These are phyloP conservation scores for Meleagris gallopavo DNA, from an alignment of 2,113 vertebrate species.

Conservation along the genomic window DNA sequence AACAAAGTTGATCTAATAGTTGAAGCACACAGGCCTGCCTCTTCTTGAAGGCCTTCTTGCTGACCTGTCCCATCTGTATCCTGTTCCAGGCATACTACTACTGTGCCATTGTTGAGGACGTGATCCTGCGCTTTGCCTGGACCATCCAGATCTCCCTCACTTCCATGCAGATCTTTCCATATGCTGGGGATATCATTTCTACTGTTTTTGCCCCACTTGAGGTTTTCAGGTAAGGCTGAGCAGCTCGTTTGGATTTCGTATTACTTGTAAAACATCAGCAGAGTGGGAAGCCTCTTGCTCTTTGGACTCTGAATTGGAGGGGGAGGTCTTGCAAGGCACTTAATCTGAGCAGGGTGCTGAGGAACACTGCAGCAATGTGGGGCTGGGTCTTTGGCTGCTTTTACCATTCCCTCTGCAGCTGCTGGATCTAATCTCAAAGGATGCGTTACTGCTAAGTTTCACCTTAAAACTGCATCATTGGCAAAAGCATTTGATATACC, in stretches of 20 bases:
- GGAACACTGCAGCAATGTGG: background rate
- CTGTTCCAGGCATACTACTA: conserved; percentile 95
- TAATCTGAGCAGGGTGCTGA: background rate
- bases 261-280: background rate
- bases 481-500: background rate
- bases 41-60: background rate
- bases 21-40: background rate
- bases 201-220: conserved; percentile 95
- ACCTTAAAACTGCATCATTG: background rate
- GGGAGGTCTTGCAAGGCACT: background rate
- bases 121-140: conserved; percentile 97
- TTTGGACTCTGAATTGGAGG: fast-evolving
- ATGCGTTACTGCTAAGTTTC: background rate
- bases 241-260: background rate
- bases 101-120: conserved; percentile 94
- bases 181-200: conserved; percentile 86
- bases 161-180: conserved; percentile 80
- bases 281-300: fast-evolving
- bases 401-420: background rate
- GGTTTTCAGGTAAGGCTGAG: conserved; percentile 89
- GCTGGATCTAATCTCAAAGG: background rate
- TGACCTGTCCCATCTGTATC: background rate
- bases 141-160: conserved; percentile 92
- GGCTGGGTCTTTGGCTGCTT: background rate
- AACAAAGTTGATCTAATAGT: background rate